Percentiles rank a stretch among this genome's conserved stretches.
Conservation (phyloP, 2,797 vertebrate genomes). For the Artibeus lituratus region DNA sequence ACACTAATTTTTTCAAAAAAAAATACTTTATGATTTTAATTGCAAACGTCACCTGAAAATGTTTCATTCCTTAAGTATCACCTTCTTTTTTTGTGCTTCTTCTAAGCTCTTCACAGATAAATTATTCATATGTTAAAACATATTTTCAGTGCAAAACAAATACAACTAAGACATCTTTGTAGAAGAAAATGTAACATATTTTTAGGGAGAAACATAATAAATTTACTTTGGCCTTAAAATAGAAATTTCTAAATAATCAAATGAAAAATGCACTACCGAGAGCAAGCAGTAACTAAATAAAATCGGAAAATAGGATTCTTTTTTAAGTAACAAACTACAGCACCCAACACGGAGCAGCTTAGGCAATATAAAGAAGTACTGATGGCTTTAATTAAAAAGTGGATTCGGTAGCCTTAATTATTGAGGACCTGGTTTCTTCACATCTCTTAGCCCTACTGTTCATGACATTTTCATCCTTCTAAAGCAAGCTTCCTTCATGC, state of each 20-base stretch:
- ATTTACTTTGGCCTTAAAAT: neutral
- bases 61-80: neutral
- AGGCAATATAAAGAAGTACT: neutral
- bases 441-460: neutral
- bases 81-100: neutral
- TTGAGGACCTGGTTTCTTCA: neutral
- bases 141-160: neutral
- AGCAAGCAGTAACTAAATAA: neutral
- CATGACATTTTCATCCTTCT: neutral
- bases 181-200: neutral
- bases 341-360: neutral
- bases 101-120: neutral
- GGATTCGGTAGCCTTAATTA: neutral
- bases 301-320: neutral
- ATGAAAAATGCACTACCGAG: neutral
- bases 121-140: neutral
- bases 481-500: neutral
- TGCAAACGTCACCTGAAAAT: slow-evolving; percentile 6
- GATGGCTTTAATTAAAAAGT: neutral
- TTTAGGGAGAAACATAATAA: neutral
- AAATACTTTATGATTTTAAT: slow-evolving; percentile 5
- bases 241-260: neutral
- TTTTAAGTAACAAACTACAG: neutral
- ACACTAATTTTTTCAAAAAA: slow-evolving; percentile 4
- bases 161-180: neutral